Evolutionary conservation across 2,113 vertebrate species (phyloP), one percentile per base, ranked within the genome.

Genomic region (Channa argus): DNA sequence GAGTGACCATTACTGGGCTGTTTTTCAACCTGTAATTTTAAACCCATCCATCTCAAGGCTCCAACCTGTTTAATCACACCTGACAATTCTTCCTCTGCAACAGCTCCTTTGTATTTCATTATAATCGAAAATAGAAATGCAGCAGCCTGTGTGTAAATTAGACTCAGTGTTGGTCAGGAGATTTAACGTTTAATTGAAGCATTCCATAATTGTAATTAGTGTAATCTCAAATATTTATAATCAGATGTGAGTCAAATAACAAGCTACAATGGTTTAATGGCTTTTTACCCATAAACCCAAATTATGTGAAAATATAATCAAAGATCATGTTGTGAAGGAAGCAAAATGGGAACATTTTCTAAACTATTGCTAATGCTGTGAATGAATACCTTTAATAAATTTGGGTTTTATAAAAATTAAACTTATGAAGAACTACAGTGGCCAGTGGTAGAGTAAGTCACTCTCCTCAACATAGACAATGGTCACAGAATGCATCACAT

Each of bases 21-120:
- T 61, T 61, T 82, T 74, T 50, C 59, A 65, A 8, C 15, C 60
- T 36, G 44, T 47, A 6, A 62, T 62, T 49, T 74, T 64, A 49
- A 60, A 15, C 14, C 49, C 36, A 33, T 74, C 24, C n/a, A 60
- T 50, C 13, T 63, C 56, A 53, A 70, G 63, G 74, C 37, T 51
- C 44, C 33, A 6, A 62, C 13, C 24, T 63, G 15, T 79, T 68
- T 65, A 62, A 38, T 8, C 38, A 24, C 49, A 43, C 34, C 39
- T 70, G 39, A 53, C 38, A 33, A 5, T 59, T 82, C 50, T 64
- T 33, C 33, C 11, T 55, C n/a, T 49, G 50, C 14, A 74, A 72
- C 44, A 63, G 62, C 50, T 52, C 24, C 24, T 24, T 24, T 13
- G 5, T 1, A 33, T 11, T 39, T 15, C 44, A 39, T 15, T 14